Evolutionary conservation across 23 tunicate genomes (phyloP), one percentile per base, ranked within the genome.

Genomic region (Trididemnum clinides): DNA sequence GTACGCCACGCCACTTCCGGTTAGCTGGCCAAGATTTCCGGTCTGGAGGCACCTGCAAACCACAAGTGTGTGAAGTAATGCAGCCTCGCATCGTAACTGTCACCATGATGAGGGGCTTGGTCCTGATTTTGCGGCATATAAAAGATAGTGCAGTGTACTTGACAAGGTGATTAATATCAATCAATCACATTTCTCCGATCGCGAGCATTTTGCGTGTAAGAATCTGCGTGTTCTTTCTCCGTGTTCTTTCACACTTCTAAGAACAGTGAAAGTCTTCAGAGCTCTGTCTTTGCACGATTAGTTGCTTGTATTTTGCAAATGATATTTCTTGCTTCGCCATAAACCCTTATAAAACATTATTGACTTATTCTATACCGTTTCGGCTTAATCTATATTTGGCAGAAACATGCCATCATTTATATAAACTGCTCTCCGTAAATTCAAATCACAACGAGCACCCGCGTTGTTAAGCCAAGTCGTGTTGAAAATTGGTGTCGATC

Each of bases 1-100:
- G 75, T 66, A 29, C 75, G 22, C 5, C 6, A 66, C 75, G 75
- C 31, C 75, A 66, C 75, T 66, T 66, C 75, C 75, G 75, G n/a
- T n/a, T 66, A 6, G 37, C 75, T 28, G 37, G 2, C 30, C 10
- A 23, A 29, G 37, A 66, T 32, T 66, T 66, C 75, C 75, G 75
- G 75, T 28, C 5, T 30, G 37, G 31, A 32, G 7, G 36, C 7
- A 2, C 37, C 37, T 31, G 12, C 37, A 10, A 20, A 66, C 2
- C 31, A 37, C 25, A 31, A 29, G 31, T 29, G 75, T 66, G 75
- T 66, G 36, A 20, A 3, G 12, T 66, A 6, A 66, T 20, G 22
- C 5, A 59, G n/a, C n/a, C n/a, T n/a, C n/a, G n/a, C n/a, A n/a
- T n/a, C n/a, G n/a, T n/a, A n/a, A n/a, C n/a, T n/a, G n/a, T n/a